phyloP scores from a whole-genome alignment of 2,888 invertebrate genomes.

The Stenotaenia linearis region DNA sequence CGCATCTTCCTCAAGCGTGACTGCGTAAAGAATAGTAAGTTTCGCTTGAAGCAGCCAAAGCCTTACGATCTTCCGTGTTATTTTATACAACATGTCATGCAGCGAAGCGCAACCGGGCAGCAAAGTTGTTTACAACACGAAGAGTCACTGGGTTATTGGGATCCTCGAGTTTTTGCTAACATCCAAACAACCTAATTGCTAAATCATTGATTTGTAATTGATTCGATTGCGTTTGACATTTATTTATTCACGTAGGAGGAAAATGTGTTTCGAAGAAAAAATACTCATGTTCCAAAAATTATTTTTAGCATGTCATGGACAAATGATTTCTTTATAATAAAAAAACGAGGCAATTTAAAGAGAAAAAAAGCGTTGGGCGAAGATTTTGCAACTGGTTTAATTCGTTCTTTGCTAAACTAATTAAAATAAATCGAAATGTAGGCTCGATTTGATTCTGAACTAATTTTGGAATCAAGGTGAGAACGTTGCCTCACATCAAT shows the following conservation, averaged over 20 bases:
- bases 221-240: neutral
- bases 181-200: too few relatives aligned
- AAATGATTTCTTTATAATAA: neutral
- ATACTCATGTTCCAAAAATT: neutral
- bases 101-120: neutral
- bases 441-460: neutral
- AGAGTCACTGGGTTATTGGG: neutral
- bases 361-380: neutral
- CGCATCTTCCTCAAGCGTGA: slow-evolving; percentile 26
- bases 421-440: neutral
- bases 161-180: too few relatives aligned
- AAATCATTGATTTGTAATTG: neutral
- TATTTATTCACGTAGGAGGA: neutral
- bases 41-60: slow-evolving; percentile 22
- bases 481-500: neutral
- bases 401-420: slow-evolving; percentile 2
- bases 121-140: neutral
- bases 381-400: slow-evolving; percentile 14
- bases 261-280: neutral
- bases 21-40: slow-evolving; percentile 2
- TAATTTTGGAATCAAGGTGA: slow-evolving; percentile 12
- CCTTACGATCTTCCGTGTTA: slow-evolving; percentile 13
- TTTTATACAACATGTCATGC: neutral
- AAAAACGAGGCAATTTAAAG: neutral
- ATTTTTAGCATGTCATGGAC: slow-evolving; percentile 21